Conservation (phyloP, 1,140 invertebrate genomes). For the Daktulosphaira vitifoliae region DNA sequence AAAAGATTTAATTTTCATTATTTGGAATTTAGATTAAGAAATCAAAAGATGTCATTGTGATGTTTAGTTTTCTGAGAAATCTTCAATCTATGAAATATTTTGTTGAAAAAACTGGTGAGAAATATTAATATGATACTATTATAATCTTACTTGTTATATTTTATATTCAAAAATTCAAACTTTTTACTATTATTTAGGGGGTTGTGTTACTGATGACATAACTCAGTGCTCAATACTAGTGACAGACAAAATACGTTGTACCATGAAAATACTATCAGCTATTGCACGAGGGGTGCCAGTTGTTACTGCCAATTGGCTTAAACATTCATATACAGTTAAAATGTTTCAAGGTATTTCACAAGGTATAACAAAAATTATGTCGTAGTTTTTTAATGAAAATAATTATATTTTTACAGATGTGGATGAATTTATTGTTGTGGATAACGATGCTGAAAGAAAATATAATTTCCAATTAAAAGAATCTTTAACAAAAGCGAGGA, state of each 20-base stretch:
- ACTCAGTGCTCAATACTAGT: slow-evolving; percentile 44
- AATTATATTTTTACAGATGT: slow-evolving; percentile 37
- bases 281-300: slow-evolving; percentile 45
- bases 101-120: slow-evolving; percentile 18
- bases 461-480: slow-evolving; percentile 44
- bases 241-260: slow-evolving; percentile 48
- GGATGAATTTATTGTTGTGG: slow-evolving; percentile 44
- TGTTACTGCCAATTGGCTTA: slow-evolving; percentile 45
- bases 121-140: not conserved
- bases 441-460: slow-evolving; percentile 43
- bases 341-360: slow-evolving; percentile 38
- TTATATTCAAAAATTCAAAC: not conserved
- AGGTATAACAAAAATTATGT: slow-evolving; percentile 2
- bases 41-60: not conserved
- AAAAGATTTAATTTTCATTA: not conserved
- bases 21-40: not conserved
- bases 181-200: slow-evolving; percentile 43
- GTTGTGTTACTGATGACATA: slow-evolving; percentile 42
- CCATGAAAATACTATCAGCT: slow-evolving; percentile 48
- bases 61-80: slow-evolving; percentile 10
- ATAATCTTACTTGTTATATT: not conserved
- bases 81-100: slow-evolving; percentile 19
- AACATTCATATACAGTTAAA: slow-evolving; percentile 40
- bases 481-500: slow-evolving; percentile 43
- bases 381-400: not conserved